These are phyloP conservation scores for Ditylenchus dipsaci DNA, from an alignment of 1,140 invertebrate species.

Conservation along the genomic window DNA sequence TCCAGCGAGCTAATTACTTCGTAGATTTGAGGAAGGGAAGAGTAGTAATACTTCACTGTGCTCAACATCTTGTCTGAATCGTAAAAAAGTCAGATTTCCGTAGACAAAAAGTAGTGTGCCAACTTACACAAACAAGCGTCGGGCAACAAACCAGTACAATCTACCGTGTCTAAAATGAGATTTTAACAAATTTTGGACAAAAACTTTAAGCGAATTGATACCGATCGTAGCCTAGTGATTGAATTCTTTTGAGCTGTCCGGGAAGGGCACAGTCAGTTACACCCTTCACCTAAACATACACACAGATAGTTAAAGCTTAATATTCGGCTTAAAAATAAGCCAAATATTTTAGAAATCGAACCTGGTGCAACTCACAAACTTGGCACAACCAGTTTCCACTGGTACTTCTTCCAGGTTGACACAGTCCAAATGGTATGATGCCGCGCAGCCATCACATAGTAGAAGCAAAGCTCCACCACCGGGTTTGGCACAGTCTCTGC, in stretches of 20 bases:
- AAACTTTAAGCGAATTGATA: too few relatives aligned
- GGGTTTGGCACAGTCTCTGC: slow-evolving; percentile 75
- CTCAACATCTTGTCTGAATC: slow-evolving; percentile 34
- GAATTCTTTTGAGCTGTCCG: slow-evolving; percentile 13
- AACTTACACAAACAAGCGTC: slow-evolving; percentile 44
- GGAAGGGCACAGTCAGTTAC: slow-evolving; percentile 34
- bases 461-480: slow-evolving; percentile 26
- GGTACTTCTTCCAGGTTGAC: slow-evolving; percentile 20
- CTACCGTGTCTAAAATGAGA: slow-evolving; percentile 24
- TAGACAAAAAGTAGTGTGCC: not conserved
- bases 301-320: too few relatives aligned
- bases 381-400: slow-evolving; percentile 30
- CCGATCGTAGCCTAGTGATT: slow-evolving; percentile 38
- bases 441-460: slow-evolving; percentile 44
- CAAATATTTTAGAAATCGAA: not conserved
- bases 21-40: slow-evolving; percentile 40
- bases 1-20: slow-evolving; percentile 32
- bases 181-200: too few relatives aligned
- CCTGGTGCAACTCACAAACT: slow-evolving; percentile 28
- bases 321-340: not conserved
- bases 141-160: slow-evolving; percentile 43
- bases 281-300: slow-evolving; percentile 27
- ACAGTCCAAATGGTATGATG: slow-evolving; percentile 41
- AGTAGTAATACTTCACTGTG: slow-evolving; percentile 40
- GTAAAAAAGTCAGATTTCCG: not conserved